phyloP scores from a whole-genome alignment of 2,888 invertebrate genomes.

The Pristionchus maxplancki region DNA sequence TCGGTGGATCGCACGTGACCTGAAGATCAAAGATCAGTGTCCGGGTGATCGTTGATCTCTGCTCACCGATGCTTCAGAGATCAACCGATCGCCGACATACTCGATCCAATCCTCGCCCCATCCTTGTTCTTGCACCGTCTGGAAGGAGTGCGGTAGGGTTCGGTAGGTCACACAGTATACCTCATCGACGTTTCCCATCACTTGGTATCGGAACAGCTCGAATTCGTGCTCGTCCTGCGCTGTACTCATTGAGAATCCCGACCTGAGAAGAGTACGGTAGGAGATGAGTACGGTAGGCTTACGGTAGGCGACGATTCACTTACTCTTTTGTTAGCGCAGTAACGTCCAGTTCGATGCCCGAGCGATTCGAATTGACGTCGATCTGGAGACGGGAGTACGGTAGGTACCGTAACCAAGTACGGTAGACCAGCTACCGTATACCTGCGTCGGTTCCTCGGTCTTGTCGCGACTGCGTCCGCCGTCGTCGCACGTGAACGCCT shows the following conservation, averaged over 20 bases:
- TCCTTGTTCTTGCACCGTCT: neutral
- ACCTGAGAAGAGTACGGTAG: neutral
- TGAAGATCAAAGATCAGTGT: neutral
- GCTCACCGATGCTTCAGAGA: neutral
- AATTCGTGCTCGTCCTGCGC: neutral
- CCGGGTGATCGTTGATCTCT: neutral
- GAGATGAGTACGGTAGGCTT: neutral
- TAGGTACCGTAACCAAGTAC: neutral
- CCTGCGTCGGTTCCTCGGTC: conserved; percentile 1
- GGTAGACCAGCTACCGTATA: neutral
- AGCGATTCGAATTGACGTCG: neutral
- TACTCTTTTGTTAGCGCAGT: neutral
- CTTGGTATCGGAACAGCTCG: neutral
- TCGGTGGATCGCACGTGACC: neutral
- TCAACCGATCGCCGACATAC: neutral
- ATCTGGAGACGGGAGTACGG: neutral
- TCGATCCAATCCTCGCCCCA: neutral
- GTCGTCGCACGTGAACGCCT: conserved; percentile 11
- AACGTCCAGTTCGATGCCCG: neutral
- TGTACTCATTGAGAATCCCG: neutral
- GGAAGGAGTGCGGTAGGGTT: neutral
- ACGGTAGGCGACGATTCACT: too few relatives aligned
- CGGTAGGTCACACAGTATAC: neutral
- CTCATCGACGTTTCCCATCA: neutral
- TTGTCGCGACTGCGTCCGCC: neutral